These are phyloP conservation scores for Dendrolimus houi DNA, from an alignment of 2,888 invertebrate genomes.

Conservation along the genomic window DNA sequence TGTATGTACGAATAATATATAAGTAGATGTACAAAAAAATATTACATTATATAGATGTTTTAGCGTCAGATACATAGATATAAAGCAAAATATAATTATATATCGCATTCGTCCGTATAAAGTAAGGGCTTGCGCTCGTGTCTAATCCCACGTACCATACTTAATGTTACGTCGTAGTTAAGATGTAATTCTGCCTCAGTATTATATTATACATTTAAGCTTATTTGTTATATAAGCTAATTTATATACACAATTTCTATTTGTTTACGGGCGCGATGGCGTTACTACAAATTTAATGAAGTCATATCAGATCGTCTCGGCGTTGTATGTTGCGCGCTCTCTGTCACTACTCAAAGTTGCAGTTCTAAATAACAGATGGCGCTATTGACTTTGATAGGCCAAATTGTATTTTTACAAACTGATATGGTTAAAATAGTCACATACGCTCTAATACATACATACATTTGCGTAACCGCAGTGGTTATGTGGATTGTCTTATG, in stretches of 20 bases:
- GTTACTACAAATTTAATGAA: constrained; percentile 53
- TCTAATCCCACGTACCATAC: constrained; percentile 73
- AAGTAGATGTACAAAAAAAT: constrained; percentile 77
- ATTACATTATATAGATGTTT: constrained; percentile 77
- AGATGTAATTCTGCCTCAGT: constrained; percentile 77
- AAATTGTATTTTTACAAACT: not conserved
- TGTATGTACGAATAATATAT: constrained; percentile 73
- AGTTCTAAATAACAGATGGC: constrained; percentile 17
- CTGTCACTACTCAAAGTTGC: constrained; percentile 19
- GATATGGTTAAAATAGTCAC: no score
- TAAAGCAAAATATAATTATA: constrained; percentile 75
- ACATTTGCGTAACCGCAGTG: no score
- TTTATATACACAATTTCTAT: constrained; percentile 73
- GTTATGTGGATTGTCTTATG: no score
- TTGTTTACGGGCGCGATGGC: constrained; percentile 69
- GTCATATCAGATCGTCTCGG: constrained; percentile 71
- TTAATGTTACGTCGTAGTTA: constrained; percentile 74
- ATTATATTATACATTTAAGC: constrained; percentile 73
- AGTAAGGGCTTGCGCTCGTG: constrained; percentile 75
- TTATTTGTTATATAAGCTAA: constrained; percentile 75
- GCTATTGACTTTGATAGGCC: constrained; percentile 2
- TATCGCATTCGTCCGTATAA: constrained; percentile 76
- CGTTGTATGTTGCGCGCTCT: constrained; percentile 35
- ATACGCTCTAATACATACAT: no score
- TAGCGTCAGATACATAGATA: constrained; percentile 76